A percentile compares a stretch with the other conserved stretches of the same genome.
These are phyloP conservation scores for Piliocolobus tephrosceles DNA, from an alignment of 2,113 vertebrate genomes.

Conservation along the genomic window DNA sequence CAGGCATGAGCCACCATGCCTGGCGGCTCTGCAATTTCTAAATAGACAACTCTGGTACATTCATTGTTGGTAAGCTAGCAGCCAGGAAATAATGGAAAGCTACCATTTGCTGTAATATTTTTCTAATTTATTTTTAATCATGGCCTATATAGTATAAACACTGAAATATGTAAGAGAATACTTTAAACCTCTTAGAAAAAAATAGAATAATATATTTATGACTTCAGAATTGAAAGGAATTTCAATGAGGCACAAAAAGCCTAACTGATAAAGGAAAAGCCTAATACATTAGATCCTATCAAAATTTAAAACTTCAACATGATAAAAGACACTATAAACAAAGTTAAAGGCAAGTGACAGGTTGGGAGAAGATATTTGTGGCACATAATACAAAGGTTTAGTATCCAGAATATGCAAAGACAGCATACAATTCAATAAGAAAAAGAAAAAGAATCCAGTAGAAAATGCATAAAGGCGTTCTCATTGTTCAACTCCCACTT, in stretches of 20 bases:
- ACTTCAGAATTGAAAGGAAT: conserved; percentile 42
- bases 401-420: neutral
- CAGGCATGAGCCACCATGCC: too few relatives aligned
- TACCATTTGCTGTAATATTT: conserved; percentile 9
- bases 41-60: neutral
- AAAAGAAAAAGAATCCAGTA: conserved; percentile 16
- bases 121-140: conserved; percentile 53
- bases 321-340: conserved; percentile 22
- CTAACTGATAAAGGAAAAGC: conserved; percentile 31
- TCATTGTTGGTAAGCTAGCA: neutral
- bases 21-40: neutral
- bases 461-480: neutral
- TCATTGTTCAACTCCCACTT: too few relatives aligned
- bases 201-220: conserved; percentile 49
- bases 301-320: conserved; percentile 50
- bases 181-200: conserved; percentile 36
- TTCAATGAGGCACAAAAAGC: conserved; percentile 49
- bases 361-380: neutral
- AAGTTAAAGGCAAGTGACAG: conserved; percentile 44
- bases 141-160: conserved; percentile 12
- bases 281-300: conserved; percentile 58
- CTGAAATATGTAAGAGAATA: neutral
- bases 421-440: neutral
- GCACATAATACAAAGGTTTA: conserved; percentile 19
- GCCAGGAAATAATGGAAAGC: conserved; percentile 48